Evolutionary conservation across 2,888 invertebrate species (phyloP).

Genomic region (Apotomis turbidana): DNA sequence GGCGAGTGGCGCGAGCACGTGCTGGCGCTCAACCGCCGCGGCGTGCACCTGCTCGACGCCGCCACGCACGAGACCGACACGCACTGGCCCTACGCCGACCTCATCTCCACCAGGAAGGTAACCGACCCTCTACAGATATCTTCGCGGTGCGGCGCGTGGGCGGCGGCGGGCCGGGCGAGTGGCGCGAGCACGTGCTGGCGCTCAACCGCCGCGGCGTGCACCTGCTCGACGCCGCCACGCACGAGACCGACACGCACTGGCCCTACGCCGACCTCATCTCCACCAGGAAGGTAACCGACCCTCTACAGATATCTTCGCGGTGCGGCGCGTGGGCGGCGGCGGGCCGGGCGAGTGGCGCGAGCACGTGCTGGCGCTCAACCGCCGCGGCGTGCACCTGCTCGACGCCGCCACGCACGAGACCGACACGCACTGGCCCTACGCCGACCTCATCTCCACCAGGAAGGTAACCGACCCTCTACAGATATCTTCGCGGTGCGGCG

Average conservation of each 20-base stretch:
- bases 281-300: constrained; percentile 88
- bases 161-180: constrained; percentile 88
- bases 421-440: constrained; percentile 95
- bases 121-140: no score
- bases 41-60: constrained; percentile 96
- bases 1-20: constrained; percentile 93
- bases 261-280: constrained; percentile 98
- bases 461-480: constrained; percentile 80
- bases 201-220: constrained; percentile 97
- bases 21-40: constrained; percentile 95
- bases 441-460: constrained; percentile 97
- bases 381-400: constrained; percentile 96
- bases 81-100: constrained; percentile 97
- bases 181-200: constrained; percentile 95
- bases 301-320: no score
- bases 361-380: constrained; percentile 96
- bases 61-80: constrained; percentile 96
- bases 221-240: constrained; percentile 95
- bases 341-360: constrained; percentile 90
- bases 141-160: constrained; percentile 86
- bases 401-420: constrained; percentile 97
- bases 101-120: constrained; percentile 96
- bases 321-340: constrained; percentile 91
- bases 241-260: constrained; percentile 96
- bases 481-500: no score